These are phyloP conservation scores for Sericinus montela DNA, from an alignment of 2,888 invertebrate species.

Conservation along the genomic window DNA sequence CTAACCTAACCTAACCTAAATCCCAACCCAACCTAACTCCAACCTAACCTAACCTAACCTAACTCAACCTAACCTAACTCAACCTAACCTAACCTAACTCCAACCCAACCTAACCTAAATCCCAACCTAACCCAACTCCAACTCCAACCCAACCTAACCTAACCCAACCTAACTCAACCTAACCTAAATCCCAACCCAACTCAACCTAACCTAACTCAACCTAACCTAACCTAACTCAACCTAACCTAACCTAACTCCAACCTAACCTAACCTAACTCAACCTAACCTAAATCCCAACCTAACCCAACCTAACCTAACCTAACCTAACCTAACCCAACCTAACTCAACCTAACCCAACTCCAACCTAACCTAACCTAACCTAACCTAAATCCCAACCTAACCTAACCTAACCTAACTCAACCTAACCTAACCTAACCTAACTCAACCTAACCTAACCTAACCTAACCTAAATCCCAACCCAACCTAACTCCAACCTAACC, in stretches of 20 bases:
- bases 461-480: neutral
- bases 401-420: too few species aligned
- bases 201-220: constrained; percentile 21
- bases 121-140: too few species aligned
- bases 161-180: too few species aligned
- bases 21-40: neutral
- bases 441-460: neutral
- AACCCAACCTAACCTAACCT: constrained; percentile 5
- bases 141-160: too few species aligned
- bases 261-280: constrained; percentile 22
- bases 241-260: too few species aligned
- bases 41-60: neutral
- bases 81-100: too few species aligned
- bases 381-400: too few species aligned
- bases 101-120: too few species aligned
- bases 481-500: too few species aligned
- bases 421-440: constrained; percentile 17
- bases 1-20: neutral
- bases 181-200: too few species aligned
- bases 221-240: constrained; percentile 22
- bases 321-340: neutral
- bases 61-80: too few species aligned
- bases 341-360: constrained; percentile 11
- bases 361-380: constrained; percentile 25
- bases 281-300: too few species aligned